Conservation (phyloP, 1,140 invertebrate species). For the Tetramorium parvispinum region DNA sequence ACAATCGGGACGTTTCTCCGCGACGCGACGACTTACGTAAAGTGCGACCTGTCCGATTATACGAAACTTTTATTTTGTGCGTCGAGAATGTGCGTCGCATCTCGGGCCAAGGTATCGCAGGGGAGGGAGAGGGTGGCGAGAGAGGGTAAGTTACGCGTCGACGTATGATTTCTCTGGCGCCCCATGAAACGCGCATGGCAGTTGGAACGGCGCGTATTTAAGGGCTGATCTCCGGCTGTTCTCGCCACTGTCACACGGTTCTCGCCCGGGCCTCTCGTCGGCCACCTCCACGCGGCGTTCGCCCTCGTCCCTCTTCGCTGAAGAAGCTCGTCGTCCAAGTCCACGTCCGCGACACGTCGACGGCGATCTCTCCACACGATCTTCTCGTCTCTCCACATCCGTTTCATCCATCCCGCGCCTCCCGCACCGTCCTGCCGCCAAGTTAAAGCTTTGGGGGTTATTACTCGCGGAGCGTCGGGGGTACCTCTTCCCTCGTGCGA, state of each 20-base stretch:
- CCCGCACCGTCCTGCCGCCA: background rate
- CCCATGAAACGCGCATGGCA: conserved; percentile 77
- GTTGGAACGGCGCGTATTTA: conserved; percentile 77
- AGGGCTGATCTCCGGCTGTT: conserved; percentile 76
- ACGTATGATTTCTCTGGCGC: conserved; percentile 69
- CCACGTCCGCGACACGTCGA: background rate
- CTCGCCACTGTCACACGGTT: conserved; percentile 75
- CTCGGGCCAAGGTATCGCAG: background rate
- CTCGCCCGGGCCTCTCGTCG: conserved; percentile 58
- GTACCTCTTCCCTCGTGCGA: background rate
- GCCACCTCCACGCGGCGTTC: background rate
- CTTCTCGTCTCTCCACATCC: background rate
- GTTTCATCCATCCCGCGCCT: background rate
- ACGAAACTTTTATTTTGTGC: conserved; percentile 64
- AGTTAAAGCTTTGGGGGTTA: background rate
- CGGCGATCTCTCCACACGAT: background rate
- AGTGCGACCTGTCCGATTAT: background rate
- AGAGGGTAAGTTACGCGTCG: conserved; percentile 66
- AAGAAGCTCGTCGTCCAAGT: background rate
- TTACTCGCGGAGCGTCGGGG: background rate
- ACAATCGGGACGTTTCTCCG: background rate
- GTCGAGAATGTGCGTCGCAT: conserved; percentile 58
- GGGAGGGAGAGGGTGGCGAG: background rate
- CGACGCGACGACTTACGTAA: conserved; percentile 1
- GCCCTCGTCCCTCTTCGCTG: background rate